Base-by-base conservation (phyloP, 1,140 invertebrate genomes). In the Antheraea mylitta region DNA sequence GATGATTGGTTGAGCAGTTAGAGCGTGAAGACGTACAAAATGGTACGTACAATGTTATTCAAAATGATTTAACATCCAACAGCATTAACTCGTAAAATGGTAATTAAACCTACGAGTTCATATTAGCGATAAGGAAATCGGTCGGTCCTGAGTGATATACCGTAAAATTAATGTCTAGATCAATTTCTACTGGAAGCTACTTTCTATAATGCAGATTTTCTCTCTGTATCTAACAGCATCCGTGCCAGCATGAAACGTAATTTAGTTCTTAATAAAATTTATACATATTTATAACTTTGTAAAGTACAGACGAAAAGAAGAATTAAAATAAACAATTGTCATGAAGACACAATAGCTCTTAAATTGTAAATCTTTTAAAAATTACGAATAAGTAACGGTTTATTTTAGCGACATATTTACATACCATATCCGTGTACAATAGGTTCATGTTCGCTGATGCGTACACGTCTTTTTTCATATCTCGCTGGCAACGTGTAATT, bases 181-280 rank as follows among this genome's bases (percentile, higher is more conserved):
- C 75, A 86, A 79, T 87, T 80, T 85, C 83, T 85, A 86, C 87
- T 89, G 79, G 86, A 85, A 88, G 77, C 78, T 73, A 81, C 89
- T 91, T 91, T 91, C 89, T 86, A 87, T 48, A 22, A 18, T 80
- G 73, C 75, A 67, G 71, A 83, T 81, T 87, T 86, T 87, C 85
- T 81, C 81, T 70, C 69, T 65, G 66, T 73, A 78, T 70, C 68
- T 77, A 79, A 82, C 22, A 36, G n/a, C 8, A n/a, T n/a, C n/a
- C n/a, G n/a, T n/a, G n/a, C n/a, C n/a, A 18, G 18, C 18, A 60
- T 48, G 18, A n/a, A 53, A 16, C 16, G 45, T 53, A n/a, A 53
- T 16, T 53, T 53, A 53, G 11, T 53, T 13, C 45, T 1, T 53
- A 53, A n/a, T 53, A 53, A 53, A 7, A 53, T 42, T 11, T 7